These are phyloP conservation scores for Conger conger DNA, from an alignment of 2,113 vertebrate genomes.

Conservation along the genomic window DNA sequence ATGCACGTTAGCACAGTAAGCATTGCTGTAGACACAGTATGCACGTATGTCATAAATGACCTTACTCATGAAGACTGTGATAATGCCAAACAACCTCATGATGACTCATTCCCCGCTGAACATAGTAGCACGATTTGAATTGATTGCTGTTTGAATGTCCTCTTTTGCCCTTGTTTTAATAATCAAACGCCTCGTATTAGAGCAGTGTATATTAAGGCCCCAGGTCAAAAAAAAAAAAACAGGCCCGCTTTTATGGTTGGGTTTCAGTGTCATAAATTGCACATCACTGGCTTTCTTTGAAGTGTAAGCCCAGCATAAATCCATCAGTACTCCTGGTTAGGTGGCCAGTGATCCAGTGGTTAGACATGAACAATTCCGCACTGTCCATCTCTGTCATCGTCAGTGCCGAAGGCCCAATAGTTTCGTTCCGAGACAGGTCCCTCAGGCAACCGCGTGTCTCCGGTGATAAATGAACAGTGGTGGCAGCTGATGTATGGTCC, in stretches of 20 bases:
- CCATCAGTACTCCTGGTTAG: constrained; percentile 29
- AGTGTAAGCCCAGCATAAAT: constrained; percentile 33
- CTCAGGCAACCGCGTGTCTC: constrained; percentile 15
- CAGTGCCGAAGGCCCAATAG: background rate
- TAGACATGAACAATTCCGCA: constrained; percentile 2
- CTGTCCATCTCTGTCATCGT: constrained; percentile 36
- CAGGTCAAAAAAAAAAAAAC: background rate
- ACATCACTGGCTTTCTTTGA: constrained; percentile 26
- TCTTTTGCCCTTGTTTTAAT: background rate
- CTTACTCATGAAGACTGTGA: background rate
- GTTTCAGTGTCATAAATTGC: constrained; percentile 35
- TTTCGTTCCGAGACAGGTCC: constrained; percentile 28
- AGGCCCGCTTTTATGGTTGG: background rate
- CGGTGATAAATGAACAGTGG: constrained; percentile 1
- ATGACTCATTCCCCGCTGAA: background rate
- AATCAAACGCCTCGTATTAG: background rate
- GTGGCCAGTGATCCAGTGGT: constrained; percentile 31
- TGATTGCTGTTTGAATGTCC: background rate
- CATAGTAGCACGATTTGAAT: background rate
- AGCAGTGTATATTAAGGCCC: background rate
- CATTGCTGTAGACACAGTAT: no score
- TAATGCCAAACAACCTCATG: background rate
- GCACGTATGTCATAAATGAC: background rate
- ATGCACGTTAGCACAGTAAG: background rate
- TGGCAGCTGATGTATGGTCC: background rate